Conservation (phyloP, 2,113 vertebrate genomes). For the Athene cunicularia region DNA sequence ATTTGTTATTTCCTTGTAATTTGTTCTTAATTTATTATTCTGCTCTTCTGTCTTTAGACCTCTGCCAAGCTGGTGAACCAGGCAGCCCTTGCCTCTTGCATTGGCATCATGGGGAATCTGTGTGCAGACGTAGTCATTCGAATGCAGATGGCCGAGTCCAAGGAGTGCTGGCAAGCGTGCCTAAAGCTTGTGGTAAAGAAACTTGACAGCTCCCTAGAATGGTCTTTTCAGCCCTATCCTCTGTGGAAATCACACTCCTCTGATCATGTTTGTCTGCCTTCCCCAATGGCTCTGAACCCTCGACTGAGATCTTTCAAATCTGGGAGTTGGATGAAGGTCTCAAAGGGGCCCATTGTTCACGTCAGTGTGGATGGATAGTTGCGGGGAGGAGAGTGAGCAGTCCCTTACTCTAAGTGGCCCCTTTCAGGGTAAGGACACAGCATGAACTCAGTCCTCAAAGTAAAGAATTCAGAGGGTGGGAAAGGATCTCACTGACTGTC, state of each 20-base stretch:
- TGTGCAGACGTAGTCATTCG: constrained; percentile 65
- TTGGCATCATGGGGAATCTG: constrained; percentile 75
- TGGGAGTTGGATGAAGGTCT: neutral
- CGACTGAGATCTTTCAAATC: neutral
- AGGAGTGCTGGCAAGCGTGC: constrained; percentile 79
- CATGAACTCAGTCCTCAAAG: neutral
- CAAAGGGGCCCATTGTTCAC: accelerated
- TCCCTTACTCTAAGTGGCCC: no score
- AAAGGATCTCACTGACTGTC: neutral
- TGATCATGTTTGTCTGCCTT: neutral
- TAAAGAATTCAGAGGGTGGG: neutral
- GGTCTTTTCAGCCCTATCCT: neutral
- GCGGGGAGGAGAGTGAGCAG: neutral
- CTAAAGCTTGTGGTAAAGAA: constrained; percentile 77
- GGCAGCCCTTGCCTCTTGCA: constrained; percentile 57
- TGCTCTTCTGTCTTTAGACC: constrained; percentile 24
- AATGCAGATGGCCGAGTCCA: constrained; percentile 65
- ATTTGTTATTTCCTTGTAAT: neutral
- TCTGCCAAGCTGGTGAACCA: constrained; percentile 46
- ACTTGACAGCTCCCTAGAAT: neutral
- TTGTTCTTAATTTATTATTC: neutral
- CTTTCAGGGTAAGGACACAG: neutral
- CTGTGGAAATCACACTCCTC: neutral
- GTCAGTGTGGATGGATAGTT: accelerated
- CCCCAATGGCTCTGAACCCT: neutral